phyloP scores from a whole-genome alignment of 1,140 invertebrate genomes.

The Nilaparvata lugens region DNA sequence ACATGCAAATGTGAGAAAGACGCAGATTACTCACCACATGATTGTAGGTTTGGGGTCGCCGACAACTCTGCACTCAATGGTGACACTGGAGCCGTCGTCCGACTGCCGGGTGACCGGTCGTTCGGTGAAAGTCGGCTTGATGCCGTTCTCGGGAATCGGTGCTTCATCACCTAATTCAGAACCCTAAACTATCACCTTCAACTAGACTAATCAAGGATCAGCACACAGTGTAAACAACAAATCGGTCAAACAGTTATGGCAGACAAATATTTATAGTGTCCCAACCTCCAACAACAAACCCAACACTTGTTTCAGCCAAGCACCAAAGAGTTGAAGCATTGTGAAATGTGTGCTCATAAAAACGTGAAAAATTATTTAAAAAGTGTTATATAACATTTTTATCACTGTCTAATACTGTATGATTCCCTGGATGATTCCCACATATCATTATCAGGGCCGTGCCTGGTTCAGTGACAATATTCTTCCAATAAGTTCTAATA shows the following conservation, averaged over 20 bases:
- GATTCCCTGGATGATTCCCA: no score
- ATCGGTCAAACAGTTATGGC: neutral
- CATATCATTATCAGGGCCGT: no score
- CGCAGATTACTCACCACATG: slow-evolving; percentile 64
- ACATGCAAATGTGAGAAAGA: neutral
- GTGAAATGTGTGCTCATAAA: no score
- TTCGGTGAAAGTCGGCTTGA: slow-evolving; percentile 93
- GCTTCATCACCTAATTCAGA: slow-evolving; percentile 71
- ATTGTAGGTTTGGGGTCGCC: slow-evolving; percentile 88
- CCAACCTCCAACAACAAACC: no score
- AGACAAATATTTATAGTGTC: neutral
- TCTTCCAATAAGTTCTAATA: no score
- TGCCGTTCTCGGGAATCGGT: slow-evolving; percentile 76
- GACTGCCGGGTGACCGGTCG: slow-evolving; percentile 90
- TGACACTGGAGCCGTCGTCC: slow-evolving; percentile 84
- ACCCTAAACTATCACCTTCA: slow-evolving; percentile 18
- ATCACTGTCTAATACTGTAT: no score
- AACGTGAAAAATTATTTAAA: no score
- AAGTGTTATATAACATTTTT: no score
- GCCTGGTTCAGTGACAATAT: no score
- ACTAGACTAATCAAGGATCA: neutral
- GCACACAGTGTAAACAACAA: neutral
- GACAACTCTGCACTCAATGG: slow-evolving; percentile 90
- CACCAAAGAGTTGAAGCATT: no score
- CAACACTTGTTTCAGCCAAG: no score